Base-by-base conservation (phyloP, 2,888 invertebrate species). In the Cosmopolites sordidus region DNA sequence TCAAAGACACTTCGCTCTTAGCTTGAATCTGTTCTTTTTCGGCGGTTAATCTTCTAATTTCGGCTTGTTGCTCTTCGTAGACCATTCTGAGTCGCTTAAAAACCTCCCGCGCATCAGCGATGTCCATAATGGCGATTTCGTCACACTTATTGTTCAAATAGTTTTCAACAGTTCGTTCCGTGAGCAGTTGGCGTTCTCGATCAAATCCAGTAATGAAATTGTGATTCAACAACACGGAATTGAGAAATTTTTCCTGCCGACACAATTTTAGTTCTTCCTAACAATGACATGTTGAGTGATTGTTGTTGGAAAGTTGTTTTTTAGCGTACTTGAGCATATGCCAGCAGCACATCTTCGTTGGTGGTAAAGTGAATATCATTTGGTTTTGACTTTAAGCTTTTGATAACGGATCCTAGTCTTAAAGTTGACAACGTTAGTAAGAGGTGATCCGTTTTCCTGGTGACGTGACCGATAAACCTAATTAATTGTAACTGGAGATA, bases 381-480 rank as follows among this genome's bases (percentile, higher is more conserved):
- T 33, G 47, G 48, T 30, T 59, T 59, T 2, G 68, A 61, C 47
- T 63, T 66, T 39, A 72, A 49, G 2, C 69, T 67, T 48, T 61
- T 64, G n/a, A 72, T 43, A 12, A 68, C 62, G 43, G 70, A 66
- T 1, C 70, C 70, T 56, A 76, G 72, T 49, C 71, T 64, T 40
- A 77, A 59, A 62, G 74, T 71, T 1, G 76, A 76, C 17, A 74
- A 52, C 0, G 73, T 69, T 12, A 75, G 56, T 11, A 62, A 54
- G 16, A 74, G 61, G 62, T 75, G 69, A 42, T 72, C 67, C 52
- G 54, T 63, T 2, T 62, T 59, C 1, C 67, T 64, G 53, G 69
- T 68, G 17, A 77, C 62, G 54, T 77, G 76, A 16, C 73, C 75
- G 53, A 77, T 70, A 55, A 73, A 72, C 47, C 76, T 76, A 45